phyloP scores from a whole-genome alignment of 30 jellyfish, hydroid and myxozoan genomes.

The Rhopilema esculentum region DNA sequence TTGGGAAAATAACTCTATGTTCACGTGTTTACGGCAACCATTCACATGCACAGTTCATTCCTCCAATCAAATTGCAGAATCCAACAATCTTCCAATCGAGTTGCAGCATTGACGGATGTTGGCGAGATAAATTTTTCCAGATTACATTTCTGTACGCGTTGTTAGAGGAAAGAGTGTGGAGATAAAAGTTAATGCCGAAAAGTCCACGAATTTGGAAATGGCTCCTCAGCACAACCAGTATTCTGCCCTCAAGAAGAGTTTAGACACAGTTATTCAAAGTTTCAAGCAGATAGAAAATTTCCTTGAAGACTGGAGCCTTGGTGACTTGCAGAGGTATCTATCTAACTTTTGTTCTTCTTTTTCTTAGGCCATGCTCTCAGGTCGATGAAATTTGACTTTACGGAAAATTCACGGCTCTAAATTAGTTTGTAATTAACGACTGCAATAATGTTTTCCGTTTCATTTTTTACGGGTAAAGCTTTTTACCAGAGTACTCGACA shows the following conservation, averaged over 20 bases:
- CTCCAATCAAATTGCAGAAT: conserved; percentile 13
- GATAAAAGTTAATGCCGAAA: background rate
- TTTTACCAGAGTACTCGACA: too few species aligned
- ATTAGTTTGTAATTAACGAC: too few species aligned
- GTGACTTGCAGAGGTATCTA: conserved; percentile 8
- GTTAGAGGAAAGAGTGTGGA: background rate
- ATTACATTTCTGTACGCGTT: background rate
- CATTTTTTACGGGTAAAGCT: too few species aligned
- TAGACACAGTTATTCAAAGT: conserved; percentile 16
- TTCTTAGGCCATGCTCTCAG: background rate
- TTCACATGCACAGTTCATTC: conserved; percentile 19
- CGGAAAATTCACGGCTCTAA: too few species aligned
- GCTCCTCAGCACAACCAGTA: conserved; percentile 3
- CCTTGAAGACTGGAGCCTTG: background rate
- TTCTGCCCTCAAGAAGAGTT: conserved; percentile 27
- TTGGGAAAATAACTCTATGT: conserved; percentile 50
- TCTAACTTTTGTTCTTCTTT: background rate
- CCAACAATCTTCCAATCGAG: conserved; percentile 12
- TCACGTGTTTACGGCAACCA: conserved; percentile 42
- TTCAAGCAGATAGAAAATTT: conserved; percentile 8
- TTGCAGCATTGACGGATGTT: conserved; percentile 24
- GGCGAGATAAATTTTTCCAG: conserved; percentile 12
- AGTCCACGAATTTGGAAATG: background rate
- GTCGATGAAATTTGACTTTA: background rate
- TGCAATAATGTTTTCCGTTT: too few species aligned